These are phyloP conservation scores for Drosophila meridiana DNA, from an alignment of 2,888 invertebrate genomes.

Conservation along the genomic window DNA sequence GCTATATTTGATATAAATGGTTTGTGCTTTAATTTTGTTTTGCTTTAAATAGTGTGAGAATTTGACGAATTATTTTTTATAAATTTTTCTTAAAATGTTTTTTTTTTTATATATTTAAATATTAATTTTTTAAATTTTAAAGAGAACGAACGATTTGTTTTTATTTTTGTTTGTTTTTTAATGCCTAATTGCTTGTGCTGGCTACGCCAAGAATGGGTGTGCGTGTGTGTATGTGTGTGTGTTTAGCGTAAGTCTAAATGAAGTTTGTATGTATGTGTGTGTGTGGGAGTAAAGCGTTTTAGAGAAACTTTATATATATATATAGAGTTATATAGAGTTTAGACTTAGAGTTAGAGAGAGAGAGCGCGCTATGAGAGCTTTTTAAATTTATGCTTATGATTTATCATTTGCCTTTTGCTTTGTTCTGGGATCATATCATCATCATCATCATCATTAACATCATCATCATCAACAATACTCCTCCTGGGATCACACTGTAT, in stretches of 20 bases:
- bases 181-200: slow-evolving; percentile 77
- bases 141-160: slow-evolving; percentile 55
- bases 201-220: slow-evolving; percentile 67
- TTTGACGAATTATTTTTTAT: slow-evolving; percentile 24
- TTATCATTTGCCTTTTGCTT: slow-evolving; percentile 53
- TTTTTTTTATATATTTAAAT: slow-evolving; percentile 23
- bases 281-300: slow-evolving; percentile 53
- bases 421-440: slow-evolving; percentile 42
- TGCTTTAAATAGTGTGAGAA: slow-evolving; percentile 44
- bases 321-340: slow-evolving; percentile 8
- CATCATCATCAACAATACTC: slow-evolving; percentile 24
- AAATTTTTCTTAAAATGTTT: slow-evolving; percentile 1
- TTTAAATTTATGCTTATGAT: slow-evolving; percentile 45
- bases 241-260: slow-evolving; percentile 63
- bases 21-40: slow-evolving; percentile 62
- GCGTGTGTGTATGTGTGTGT: slow-evolving; percentile 22
- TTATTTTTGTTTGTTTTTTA: slow-evolving; percentile 8
- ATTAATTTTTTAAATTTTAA: slow-evolving; percentile 18
- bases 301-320: slow-evolving; percentile 38
- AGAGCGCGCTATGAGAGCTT: slow-evolving; percentile 47
- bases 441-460: slow-evolving; percentile 5
- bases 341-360: slow-evolving; percentile 12
- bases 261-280: slow-evolving; percentile 21
- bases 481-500: slow-evolving; percentile 42
- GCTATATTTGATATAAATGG: slow-evolving; percentile 74